phyloP scores from a whole-genome alignment of 2,113 vertebrate species.

The Nycticorax nycticorax region DNA sequence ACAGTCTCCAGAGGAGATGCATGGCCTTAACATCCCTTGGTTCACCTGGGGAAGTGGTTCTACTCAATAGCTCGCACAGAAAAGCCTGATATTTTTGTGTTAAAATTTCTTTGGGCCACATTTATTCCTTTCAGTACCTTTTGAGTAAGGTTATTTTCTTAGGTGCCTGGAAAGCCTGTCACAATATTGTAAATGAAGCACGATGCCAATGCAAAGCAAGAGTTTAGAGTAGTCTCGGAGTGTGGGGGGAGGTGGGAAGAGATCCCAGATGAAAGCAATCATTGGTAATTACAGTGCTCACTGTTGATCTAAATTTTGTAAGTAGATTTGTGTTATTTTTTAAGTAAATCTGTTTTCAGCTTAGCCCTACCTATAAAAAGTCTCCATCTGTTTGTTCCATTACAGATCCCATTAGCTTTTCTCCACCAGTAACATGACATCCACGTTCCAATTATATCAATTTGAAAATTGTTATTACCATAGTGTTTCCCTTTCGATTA shows the following conservation, averaged over 20 bases:
- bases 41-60: neutral
- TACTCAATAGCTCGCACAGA: neutral
- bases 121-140: neutral
- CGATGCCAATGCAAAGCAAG: neutral
- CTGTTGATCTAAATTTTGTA: neutral
- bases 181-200: neutral
- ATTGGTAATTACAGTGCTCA: neutral
- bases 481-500: neutral
- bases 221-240: neutral
- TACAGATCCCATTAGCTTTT: neutral
- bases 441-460: neutral
- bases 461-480: neutral
- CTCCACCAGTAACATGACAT: neutral
- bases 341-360: neutral
- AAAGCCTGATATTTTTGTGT: neutral
- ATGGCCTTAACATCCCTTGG: neutral
- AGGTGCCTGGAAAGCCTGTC: neutral
- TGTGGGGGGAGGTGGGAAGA: neutral
- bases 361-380: neutral
- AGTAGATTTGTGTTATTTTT: neutral
- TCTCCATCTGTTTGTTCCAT: neutral
- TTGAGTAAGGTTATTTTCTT: neutral
- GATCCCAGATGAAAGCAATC: neutral
- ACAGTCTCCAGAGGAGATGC: neutral
- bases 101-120: neutral